A percentile compares a stretch with the other conserved stretches of the same genome.
Conservation (phyloP, 1,140 invertebrate genomes). For the Calosoma granatense region DNA sequence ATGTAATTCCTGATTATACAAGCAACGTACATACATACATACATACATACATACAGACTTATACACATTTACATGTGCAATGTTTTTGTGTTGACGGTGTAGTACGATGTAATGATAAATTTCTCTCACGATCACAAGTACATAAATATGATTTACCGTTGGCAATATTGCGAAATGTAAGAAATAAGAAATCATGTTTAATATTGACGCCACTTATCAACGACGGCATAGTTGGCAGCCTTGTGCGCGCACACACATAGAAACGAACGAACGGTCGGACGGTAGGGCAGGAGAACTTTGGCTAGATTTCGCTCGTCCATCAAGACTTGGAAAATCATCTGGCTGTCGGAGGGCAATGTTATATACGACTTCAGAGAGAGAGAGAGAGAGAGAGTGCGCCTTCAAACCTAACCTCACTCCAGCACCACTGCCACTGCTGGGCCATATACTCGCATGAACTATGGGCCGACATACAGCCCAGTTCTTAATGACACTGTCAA, state of each 20-base stretch:
- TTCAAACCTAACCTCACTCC: too few relatives aligned
- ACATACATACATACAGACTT: not conserved
- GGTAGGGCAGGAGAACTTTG: conserved; percentile 17
- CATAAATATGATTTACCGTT: conserved; percentile 26
- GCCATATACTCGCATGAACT: conserved; percentile 23
- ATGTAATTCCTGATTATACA: too few relatives aligned
- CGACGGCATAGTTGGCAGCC: not conserved
- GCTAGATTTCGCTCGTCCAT: conserved; percentile 30
- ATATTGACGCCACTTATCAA: conserved; percentile 32
- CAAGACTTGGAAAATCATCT: conserved; percentile 28
- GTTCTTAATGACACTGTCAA: conserved; percentile 34
- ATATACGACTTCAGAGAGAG: conserved; percentile 25
- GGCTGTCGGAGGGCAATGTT: conserved; percentile 25
- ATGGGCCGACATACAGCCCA: conserved; percentile 29
- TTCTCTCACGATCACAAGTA: conserved; percentile 21
- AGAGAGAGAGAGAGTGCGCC: conserved; percentile 13
- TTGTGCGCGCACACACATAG: too few relatives aligned
- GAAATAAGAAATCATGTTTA: conserved; percentile 32
- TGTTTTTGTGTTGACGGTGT: not conserved
- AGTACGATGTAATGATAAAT: too few relatives aligned
- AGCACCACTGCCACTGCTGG: too few relatives aligned
- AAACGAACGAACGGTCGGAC: not conserved
- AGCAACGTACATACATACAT: too few relatives aligned
- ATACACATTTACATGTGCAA: not conserved
- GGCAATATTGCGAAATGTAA: conserved; percentile 29